Evolutionary conservation across 2,888 invertebrate species (phyloP), one percentile per base, ranked within the genome.

Genomic region (Portevinia maculata): DNA sequence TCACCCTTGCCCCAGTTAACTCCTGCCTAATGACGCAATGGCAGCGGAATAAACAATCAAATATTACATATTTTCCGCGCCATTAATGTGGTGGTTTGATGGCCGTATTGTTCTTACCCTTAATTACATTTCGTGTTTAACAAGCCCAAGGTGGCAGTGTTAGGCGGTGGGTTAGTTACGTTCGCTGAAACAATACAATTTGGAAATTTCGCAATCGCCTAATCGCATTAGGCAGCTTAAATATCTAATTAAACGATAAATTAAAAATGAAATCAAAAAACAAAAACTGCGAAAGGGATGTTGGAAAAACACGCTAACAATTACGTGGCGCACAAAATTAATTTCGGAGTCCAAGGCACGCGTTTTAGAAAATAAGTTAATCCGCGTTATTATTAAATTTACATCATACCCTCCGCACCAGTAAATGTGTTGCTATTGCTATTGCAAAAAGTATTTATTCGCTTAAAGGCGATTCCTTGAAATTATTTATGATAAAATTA

Each of bases 31-130:
- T 75, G 74, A 52, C 67, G 11, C 65, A 65, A 55, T 75, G 41
- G 74, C 59, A 52, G 44, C 74, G 74, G 30, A 46, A 64, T 79
- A 62, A 81, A 75, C 75, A 81, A 64, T 75, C 57, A 81, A 81
- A 75, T 62, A 64, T 75, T 52, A 59, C 37, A 64, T 64, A 70
- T 79, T 75, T 75, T 75, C 57, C 62, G 55, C 62, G 6, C 59
- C 64, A 52, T 70, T 70, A 67, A 60, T 44, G 41, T 48, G 62
- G 34, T 60, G 37, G 48, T 37, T n/a, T 62, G 21, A 69, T 39
- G 69, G 52, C 7, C 13, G 24, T 60, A 53, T 64, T 75, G 73
- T 73, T 64, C 46, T 57, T 32, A 44, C 30, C 59, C 75, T 81
- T 81, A 81, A 81, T 81, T 75, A 75, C 64, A 39, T 75, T 75